These are phyloP conservation scores for Megaceryle torquata DNA, from an alignment of 2,113 vertebrate species.

Conservation along the genomic window DNA sequence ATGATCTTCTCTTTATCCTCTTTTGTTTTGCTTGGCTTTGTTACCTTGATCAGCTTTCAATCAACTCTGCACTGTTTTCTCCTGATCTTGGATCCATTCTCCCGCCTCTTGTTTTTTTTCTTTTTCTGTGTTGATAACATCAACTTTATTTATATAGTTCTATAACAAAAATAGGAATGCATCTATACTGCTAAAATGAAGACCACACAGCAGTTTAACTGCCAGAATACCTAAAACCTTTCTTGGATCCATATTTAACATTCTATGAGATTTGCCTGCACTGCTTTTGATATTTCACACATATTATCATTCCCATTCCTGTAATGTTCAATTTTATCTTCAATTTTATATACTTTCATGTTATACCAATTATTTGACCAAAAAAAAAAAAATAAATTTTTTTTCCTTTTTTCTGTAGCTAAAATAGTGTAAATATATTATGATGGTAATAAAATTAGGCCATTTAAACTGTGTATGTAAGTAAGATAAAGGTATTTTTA, in stretches of 20 bases:
- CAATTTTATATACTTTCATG: background rate
- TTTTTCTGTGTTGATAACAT: background rate
- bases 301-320: background rate
- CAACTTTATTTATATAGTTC: background rate
- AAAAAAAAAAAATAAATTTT: background rate
- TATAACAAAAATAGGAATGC: background rate
- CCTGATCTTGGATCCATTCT: background rate
- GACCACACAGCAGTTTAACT: background rate
- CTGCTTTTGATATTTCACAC: background rate
- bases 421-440: background rate
- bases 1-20: background rate
- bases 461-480: background rate
- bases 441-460: background rate
- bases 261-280: background rate
- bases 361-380: background rate
- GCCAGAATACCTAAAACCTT: background rate
- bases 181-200: background rate
- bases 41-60: background rate
- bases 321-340: background rate
- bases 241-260: background rate
- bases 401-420: background rate
- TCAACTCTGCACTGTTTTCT: background rate
- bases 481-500: background rate
- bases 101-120: background rate
- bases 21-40: background rate